Evolutionary conservation across 2,113 vertebrate genomes (phyloP).

Genomic region (Anguilla japonica): DNA sequence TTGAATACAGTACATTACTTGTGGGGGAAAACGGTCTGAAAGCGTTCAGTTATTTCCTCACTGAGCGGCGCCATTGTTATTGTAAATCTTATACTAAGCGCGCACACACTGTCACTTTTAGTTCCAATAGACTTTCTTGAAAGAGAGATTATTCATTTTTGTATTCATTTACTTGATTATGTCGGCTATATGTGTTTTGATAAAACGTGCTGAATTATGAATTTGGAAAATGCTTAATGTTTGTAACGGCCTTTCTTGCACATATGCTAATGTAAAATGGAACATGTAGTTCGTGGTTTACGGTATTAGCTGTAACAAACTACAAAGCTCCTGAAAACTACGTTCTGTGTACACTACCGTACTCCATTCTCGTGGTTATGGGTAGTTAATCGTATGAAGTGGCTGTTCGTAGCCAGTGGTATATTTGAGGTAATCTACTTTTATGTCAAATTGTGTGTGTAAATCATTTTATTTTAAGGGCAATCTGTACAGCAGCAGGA

Average conservation of each 20-base stretch:
- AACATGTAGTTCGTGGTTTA: background rate
- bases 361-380: background rate
- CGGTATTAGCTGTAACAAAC: background rate
- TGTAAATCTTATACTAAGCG: constrained; percentile 8
- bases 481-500: too few species aligned
- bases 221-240: background rate
- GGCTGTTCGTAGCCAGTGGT: background rate
- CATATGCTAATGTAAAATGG: background rate
- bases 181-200: background rate
- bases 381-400: background rate
- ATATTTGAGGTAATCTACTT: too few species aligned
- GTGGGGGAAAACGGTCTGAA: background rate
- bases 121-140: background rate
- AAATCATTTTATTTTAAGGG: too few species aligned
- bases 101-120: background rate
- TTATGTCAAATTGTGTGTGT: too few species aligned
- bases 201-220: background rate
- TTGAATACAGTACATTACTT: background rate
- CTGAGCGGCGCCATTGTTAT: constrained; percentile 16
- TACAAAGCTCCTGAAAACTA: background rate
- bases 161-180: background rate
- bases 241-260: background rate
- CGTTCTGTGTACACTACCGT: background rate
- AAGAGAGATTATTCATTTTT: background rate
- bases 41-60: constrained; percentile 16